phyloP scores from a whole-genome alignment of 2,888 invertebrate species.

The Lasius platythorax region DNA sequence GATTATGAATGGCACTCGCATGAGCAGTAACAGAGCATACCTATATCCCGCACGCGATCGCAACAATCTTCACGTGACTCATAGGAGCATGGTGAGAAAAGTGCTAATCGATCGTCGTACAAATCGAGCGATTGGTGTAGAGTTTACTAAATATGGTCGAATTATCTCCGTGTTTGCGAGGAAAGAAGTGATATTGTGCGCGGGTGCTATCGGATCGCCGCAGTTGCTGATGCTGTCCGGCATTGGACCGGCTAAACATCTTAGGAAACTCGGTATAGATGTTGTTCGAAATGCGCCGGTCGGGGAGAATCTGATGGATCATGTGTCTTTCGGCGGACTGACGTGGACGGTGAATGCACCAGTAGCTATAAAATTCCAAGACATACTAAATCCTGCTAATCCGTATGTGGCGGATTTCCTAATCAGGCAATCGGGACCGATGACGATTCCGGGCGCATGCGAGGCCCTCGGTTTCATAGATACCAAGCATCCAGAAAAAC shows the following conservation, averaged over 20 bases:
- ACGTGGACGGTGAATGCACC: slow-evolving; percentile 87
- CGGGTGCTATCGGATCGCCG: slow-evolving; percentile 90
- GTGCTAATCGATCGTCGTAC: slow-evolving; percentile 88
- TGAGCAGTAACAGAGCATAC: slow-evolving; percentile 90
- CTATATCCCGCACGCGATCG: slow-evolving; percentile 88
- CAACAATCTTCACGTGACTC: slow-evolving; percentile 89
- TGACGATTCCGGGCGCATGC: slow-evolving; percentile 90
- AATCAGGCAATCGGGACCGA: slow-evolving; percentile 87
- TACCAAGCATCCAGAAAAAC: slow-evolving; percentile 87
- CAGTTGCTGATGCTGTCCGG: slow-evolving; percentile 93
- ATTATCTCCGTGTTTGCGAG: slow-evolving; percentile 88
- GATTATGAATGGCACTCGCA: slow-evolving; percentile 89
- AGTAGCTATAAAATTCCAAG: slow-evolving; percentile 61
- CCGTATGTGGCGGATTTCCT: slow-evolving; percentile 86
- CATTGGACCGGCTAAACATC: slow-evolving; percentile 89
- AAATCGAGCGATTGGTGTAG: slow-evolving; percentile 88
- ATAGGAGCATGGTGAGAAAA: slow-evolving; percentile 88
- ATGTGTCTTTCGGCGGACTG: slow-evolving; percentile 89
- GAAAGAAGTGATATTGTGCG: slow-evolving; percentile 92
- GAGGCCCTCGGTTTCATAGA: slow-evolving; percentile 90
- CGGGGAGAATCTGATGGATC: slow-evolving; percentile 91
- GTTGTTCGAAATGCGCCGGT: slow-evolving; percentile 88
- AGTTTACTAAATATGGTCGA: slow-evolving; percentile 87
- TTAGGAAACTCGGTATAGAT: slow-evolving; percentile 87
- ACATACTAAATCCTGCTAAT: slow-evolving; percentile 59